Evolutionary conservation across 2,113 vertebrate genomes (phyloP).

Genomic region (Alectura lathami): DNA sequence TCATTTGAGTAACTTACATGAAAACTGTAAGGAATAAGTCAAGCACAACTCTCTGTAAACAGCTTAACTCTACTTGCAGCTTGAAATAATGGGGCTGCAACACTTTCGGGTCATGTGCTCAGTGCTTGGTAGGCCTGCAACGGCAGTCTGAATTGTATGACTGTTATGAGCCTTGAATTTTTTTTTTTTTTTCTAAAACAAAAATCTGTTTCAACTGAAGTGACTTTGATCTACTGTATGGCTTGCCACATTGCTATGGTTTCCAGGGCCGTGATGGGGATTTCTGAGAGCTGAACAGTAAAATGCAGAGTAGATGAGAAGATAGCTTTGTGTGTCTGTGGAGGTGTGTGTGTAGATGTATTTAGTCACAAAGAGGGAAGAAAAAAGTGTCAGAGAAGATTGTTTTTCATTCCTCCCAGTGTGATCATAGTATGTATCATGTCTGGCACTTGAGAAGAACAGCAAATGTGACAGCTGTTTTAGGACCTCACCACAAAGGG

Average conservation of each 20-base stretch:
- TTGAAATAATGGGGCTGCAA: not conserved
- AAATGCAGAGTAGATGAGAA: not conserved
- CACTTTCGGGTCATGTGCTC: not conserved
- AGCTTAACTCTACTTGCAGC: not conserved
- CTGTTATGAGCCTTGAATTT: not conserved
- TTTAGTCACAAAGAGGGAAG: not conserved
- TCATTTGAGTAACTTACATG: not conserved
- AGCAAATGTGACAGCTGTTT: not conserved
- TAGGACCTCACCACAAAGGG: not conserved
- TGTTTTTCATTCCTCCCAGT: not conserved
- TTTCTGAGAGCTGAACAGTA: not conserved
- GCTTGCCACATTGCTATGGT: not conserved
- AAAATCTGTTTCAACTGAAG: not conserved
- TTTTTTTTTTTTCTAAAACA: not conserved
- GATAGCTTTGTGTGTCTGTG: not conserved
- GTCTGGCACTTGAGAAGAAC: not conserved
- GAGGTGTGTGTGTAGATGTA: not conserved
- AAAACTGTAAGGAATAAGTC: not conserved
- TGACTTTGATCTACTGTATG: not conserved
- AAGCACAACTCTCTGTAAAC: not conserved
- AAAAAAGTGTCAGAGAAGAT: not conserved
- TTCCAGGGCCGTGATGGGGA: not conserved
- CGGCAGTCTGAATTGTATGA: not conserved
- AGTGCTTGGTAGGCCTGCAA: not conserved
- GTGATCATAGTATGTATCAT: rapidly evolving